phyloP scores from a whole-genome alignment of 1,140 invertebrate species.

The Melipona quadrifasciata region DNA sequence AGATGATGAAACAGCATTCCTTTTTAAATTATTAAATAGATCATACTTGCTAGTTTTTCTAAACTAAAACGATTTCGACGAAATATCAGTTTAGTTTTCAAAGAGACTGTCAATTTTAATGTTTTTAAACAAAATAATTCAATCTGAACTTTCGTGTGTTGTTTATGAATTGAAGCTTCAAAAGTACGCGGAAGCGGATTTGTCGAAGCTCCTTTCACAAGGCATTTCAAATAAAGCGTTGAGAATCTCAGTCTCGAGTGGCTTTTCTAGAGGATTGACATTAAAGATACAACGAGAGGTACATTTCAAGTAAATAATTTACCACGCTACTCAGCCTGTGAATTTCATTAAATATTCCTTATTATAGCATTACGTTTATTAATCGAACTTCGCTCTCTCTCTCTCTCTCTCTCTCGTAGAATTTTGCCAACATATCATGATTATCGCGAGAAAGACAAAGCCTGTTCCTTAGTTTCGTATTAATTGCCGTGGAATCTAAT shows the following conservation, averaged over 20 bases:
- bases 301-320: neutral
- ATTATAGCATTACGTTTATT: neutral
- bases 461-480: neutral
- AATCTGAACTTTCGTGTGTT: too few species aligned
- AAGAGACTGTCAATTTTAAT: too few species aligned
- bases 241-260: neutral
- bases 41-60: too few species aligned
- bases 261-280: neutral
- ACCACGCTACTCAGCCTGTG: neutral
- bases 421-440: neutral
- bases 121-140: too few species aligned
- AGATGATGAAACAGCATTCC: too few species aligned
- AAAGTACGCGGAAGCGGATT: too few species aligned
- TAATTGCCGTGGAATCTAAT: conserved; percentile 22
- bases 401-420: neutral
- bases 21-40: too few species aligned
- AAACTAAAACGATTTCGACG: too few species aligned
- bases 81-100: too few species aligned
- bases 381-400: too few species aligned
- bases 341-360: conserved; percentile 19
- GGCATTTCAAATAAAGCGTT: neutral
- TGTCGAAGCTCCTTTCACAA: too few species aligned
- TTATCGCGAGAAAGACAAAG: neutral
- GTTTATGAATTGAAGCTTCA: too few species aligned
- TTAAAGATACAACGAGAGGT: neutral